Evolutionary conservation across 1,140 invertebrate genomes (phyloP).

Genomic region (Brachionus calyciflorus): DNA sequence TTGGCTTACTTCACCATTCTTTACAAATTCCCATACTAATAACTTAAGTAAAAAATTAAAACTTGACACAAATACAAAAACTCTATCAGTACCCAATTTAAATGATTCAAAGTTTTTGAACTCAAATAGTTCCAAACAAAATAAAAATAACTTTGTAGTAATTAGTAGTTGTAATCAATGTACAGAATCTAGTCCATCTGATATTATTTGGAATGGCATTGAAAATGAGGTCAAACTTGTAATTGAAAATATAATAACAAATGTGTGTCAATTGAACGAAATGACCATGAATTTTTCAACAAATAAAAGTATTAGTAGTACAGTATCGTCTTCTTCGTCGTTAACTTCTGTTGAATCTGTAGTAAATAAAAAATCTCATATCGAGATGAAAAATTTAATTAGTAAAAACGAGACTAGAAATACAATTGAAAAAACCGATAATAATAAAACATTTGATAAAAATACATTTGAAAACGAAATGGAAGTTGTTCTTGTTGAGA

Average conservation of each 20-base stretch:
- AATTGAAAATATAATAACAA: constrained; percentile 20
- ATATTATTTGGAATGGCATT: background rate
- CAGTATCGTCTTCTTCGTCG: no score
- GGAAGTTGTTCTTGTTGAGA: constrained; percentile 32
- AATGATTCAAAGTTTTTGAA: background rate
- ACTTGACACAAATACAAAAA: background rate
- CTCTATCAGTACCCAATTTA: background rate
- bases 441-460: background rate
- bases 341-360: background rate
- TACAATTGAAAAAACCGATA: constrained; percentile 15
- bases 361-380: background rate
- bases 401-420: no score
- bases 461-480: constrained; percentile 16
- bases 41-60: constrained; percentile 3
- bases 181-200: background rate
- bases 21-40: background rate
- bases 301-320: no score
- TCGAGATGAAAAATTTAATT: no score
- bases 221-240: constrained; percentile 25
- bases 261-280: constrained; percentile 39
- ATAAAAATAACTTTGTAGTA: no score
- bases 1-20: constrained; percentile 4
- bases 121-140: background rate
- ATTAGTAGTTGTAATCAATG: background rate
- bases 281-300: constrained; percentile 12